Evolutionary conservation across 2,797 vertebrate species (phyloP).

Genomic region (Staurois parvus): DNA sequence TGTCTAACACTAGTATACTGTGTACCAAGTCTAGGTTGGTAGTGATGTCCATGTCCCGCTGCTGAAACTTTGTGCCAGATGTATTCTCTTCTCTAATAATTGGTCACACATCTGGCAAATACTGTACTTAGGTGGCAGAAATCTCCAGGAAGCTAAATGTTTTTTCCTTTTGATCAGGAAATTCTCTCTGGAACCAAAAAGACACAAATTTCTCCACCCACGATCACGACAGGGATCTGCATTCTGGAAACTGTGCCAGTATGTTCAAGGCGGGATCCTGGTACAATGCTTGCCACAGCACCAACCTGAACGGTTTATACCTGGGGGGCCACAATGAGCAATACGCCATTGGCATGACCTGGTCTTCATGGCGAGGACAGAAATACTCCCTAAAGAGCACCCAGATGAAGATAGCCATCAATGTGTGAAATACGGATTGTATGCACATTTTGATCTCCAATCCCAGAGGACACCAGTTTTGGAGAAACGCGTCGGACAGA

Average conservation of each 20-base stretch:
- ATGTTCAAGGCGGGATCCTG: constrained; percentile 1
- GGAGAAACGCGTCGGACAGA: too few relatives aligned
- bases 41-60: too few relatives aligned
- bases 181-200: background rate
- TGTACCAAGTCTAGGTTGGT: too few relatives aligned
- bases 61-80: too few relatives aligned
- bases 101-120: too few relatives aligned
- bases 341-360: background rate
- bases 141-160: too few relatives aligned
- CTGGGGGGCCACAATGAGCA: background rate
- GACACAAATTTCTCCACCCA: background rate
- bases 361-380: background rate
- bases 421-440: too few relatives aligned
- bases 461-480: too few relatives aligned
- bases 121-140: too few relatives aligned
- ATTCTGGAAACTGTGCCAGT: background rate
- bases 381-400: background rate
- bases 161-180: background rate
- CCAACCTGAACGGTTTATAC: background rate
- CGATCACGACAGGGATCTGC: background rate
- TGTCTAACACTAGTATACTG: too few relatives aligned
- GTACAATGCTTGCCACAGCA: background rate
- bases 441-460: too few relatives aligned
- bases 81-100: too few relatives aligned
- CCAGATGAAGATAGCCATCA: background rate